Evolutionary conservation across 2,797 vertebrate species (phyloP).

Genomic region (Premnoplex brunnescens): DNA sequence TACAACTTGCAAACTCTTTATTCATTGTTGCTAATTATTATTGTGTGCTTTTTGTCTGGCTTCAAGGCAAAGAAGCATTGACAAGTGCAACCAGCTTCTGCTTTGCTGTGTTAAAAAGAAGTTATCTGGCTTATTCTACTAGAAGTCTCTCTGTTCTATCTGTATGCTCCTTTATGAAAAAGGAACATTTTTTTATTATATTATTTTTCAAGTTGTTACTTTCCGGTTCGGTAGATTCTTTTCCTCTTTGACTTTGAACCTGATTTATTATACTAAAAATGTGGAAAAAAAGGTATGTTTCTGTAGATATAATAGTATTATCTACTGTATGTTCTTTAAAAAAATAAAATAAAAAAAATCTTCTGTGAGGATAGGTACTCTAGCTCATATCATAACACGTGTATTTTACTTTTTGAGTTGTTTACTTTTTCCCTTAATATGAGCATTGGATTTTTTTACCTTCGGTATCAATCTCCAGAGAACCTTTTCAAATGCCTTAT

Average conservation of each 20-base stretch:
- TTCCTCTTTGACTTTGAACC: background rate
- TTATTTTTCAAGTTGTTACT: background rate
- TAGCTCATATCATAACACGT: background rate
- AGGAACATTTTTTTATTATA: background rate
- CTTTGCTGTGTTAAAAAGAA: background rate
- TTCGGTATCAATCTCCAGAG: conserved; percentile 29
- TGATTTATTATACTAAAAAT: background rate
- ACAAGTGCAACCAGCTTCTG: background rate
- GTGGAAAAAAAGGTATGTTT: background rate
- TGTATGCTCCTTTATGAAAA: background rate
- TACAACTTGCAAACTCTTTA: background rate
- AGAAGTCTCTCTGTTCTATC: background rate
- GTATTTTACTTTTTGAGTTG: conserved; percentile 29
- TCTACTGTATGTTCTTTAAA: background rate
- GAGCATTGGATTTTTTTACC: conserved; percentile 23
- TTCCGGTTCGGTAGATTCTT: background rate
- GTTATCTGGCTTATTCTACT: background rate
- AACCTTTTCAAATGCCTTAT: conserved; percentile 48
- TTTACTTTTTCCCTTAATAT: conserved; percentile 34
- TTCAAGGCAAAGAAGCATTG: background rate
- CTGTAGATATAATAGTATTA: background rate
- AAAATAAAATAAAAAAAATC: background rate
- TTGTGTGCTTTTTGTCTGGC: background rate
- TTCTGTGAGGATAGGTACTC: background rate
- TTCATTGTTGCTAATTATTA: background rate